These are phyloP conservation scores for Corythornis madagascariensis DNA, from an alignment of 2,113 vertebrate species.

Conservation along the genomic window DNA sequence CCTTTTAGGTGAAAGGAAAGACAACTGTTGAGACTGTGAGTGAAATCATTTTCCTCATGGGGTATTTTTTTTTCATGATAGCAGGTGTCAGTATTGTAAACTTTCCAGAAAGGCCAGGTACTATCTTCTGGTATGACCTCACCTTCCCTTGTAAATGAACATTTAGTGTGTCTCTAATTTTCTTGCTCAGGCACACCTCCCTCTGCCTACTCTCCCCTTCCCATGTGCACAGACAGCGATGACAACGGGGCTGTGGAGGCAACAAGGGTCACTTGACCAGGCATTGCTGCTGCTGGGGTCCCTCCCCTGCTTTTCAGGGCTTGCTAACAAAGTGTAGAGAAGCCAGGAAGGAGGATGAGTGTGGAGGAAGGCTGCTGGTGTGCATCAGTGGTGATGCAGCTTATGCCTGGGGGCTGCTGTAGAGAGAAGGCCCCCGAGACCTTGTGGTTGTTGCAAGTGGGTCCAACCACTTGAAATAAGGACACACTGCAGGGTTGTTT, in stretches of 20 bases:
- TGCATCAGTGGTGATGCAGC: not conserved
- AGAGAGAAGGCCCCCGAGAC: not conserved
- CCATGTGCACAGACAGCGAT: rapidly evolving
- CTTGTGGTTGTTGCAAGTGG: not conserved
- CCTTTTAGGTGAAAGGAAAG: not conserved
- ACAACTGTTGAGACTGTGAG: not conserved
- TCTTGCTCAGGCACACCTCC: not conserved
- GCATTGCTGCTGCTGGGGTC: not conserved
- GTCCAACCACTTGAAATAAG: not conserved
- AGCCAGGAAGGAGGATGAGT: not conserved
- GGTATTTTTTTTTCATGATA: not conserved
- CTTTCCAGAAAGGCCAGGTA: not conserved
- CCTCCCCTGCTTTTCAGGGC: not conserved
- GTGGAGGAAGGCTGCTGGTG: not conserved
- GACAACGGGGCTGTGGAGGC: not conserved
- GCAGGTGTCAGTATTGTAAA: not conserved
- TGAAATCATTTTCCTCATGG: not conserved
- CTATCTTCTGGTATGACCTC: not conserved
- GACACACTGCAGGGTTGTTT: not conserved
- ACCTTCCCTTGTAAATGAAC: not conserved
- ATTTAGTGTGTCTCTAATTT: not conserved
- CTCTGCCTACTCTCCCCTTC: not conserved
- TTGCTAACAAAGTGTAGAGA: not conserved
- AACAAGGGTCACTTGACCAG: not conserved
- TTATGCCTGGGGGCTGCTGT: not conserved